These are phyloP conservation scores for Rhipidura dahli DNA, from an alignment of 2,113 vertebrate species.

Conservation along the genomic window DNA sequence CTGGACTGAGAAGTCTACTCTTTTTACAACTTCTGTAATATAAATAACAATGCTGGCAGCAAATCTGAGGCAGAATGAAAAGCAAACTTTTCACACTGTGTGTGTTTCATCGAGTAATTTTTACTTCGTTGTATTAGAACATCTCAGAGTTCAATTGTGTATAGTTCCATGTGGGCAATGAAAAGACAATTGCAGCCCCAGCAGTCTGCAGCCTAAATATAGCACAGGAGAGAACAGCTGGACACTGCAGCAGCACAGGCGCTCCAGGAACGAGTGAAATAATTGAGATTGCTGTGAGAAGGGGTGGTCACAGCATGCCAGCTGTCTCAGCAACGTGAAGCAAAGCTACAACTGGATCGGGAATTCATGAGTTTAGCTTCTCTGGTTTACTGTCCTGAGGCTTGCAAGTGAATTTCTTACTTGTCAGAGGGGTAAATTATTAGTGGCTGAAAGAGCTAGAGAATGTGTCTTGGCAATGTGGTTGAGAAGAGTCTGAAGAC, in stretches of 20 bases:
- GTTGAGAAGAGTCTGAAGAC: not conserved
- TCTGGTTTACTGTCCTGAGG: not conserved
- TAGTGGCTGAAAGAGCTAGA: not conserved
- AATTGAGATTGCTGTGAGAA: not conserved
- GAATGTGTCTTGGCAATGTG: not conserved
- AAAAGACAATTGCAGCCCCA: not conserved
- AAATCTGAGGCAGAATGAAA: not conserved
- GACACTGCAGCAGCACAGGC: not conserved
- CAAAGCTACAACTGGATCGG: slow-evolving; percentile 7
- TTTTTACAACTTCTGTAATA: not conserved
- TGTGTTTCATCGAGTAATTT: not conserved
- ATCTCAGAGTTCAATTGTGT: not conserved
- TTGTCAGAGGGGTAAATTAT: not conserved
- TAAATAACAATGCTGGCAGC: not conserved
- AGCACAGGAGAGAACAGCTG: not conserved
- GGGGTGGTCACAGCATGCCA: not conserved
- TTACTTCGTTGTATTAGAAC: not conserved
- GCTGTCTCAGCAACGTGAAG: not conserved
- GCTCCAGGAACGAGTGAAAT: not conserved
- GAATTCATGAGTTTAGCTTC: not conserved
- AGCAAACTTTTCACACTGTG: not conserved
- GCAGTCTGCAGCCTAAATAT: not conserved
- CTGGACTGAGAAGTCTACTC: not conserved
- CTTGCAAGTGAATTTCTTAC: not conserved
- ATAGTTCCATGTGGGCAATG: not conserved